Evolutionary conservation across 2,113 vertebrate species (phyloP).

Genomic region (Gasterosteus aculeatus): DNA sequence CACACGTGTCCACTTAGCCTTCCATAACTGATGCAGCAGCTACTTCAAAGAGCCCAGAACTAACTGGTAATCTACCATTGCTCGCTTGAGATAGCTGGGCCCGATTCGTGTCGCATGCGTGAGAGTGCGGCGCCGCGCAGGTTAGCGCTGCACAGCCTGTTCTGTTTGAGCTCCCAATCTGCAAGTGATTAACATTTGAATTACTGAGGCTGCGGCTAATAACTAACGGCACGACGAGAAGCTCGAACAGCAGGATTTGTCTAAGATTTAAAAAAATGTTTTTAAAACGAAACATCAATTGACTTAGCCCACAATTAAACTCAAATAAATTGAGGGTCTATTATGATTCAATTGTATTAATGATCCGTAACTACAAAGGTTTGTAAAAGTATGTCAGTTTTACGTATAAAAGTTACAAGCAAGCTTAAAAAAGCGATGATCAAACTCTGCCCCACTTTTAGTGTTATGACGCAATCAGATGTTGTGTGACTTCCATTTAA

Average conservation of each 20-base stretch:
- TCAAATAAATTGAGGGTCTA: conserved; percentile 42
- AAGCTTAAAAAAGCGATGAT: background rate
- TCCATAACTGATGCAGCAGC: conserved; percentile 61
- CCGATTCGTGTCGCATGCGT: conserved; percentile 12
- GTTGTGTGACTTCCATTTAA: background rate
- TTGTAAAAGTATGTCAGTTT: conserved; percentile 18
- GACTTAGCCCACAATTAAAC: conserved; percentile 41
- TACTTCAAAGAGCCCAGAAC: conserved; percentile 60
- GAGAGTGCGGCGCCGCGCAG: conserved; percentile 4
- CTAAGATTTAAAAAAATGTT: conserved; percentile 8
- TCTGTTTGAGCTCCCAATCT: conserved; percentile 55
- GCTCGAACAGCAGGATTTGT: conserved; percentile 41
- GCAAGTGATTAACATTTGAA: conserved; percentile 68
- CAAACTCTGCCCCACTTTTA: background rate
- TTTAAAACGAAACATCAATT: conserved; percentile 51
- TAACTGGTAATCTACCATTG: conserved; percentile 47
- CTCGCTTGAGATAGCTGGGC: background rate
- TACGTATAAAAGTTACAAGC: conserved; percentile 1
- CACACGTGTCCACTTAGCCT: conserved; percentile 31
- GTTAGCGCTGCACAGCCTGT: conserved; percentile 21
- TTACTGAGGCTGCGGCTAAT: conserved; percentile 57
- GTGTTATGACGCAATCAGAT: background rate
- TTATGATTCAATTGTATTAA: conserved; percentile 48
- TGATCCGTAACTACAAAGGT: conserved; percentile 34
- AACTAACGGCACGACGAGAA: conserved; percentile 42